Percentiles rank a stretch among this genome's conserved stretches.
Conservation (phyloP, 1,140 invertebrate species). For the Apolygus lucorum region DNA sequence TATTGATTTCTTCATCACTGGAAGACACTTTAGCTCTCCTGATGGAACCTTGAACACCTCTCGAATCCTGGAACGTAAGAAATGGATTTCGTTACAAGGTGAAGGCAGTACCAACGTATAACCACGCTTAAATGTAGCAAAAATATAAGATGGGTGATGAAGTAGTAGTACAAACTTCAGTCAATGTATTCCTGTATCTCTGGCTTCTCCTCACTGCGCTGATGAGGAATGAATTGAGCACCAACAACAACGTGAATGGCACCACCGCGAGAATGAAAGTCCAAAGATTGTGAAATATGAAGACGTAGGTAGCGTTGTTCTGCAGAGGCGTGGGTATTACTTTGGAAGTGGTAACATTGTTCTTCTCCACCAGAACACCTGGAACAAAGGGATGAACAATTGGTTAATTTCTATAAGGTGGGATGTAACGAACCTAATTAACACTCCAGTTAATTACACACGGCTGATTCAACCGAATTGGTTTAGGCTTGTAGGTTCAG, state of each 20-base stretch:
- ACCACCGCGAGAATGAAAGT: constrained; percentile 49
- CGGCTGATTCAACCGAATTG: too few relatives aligned
- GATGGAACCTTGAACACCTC: constrained; percentile 15
- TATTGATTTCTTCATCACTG: neutral
- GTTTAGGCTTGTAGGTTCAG: too few relatives aligned
- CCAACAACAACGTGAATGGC: constrained; percentile 52
- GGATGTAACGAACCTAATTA: too few relatives aligned
- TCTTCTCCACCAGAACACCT: neutral
- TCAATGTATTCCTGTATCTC: constrained; percentile 45
- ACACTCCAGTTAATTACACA: too few relatives aligned
- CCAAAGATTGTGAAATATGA: constrained; percentile 7
- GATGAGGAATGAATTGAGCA: constrained; percentile 62
- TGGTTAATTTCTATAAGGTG: too few relatives aligned
- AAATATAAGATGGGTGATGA: too few relatives aligned
- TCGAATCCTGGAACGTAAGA: constrained; percentile 22
- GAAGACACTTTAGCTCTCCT: neutral
- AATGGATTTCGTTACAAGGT: too few relatives aligned
- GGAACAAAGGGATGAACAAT: neutral
- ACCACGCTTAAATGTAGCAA: too few relatives aligned
- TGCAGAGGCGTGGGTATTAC: neutral
- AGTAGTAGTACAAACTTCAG: too few relatives aligned
- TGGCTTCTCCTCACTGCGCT: constrained; percentile 50
- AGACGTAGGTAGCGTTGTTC: neutral
- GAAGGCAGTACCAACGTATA: too few relatives aligned
- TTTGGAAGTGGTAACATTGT: neutral